Evolutionary conservation across 2,113 vertebrate species (phyloP), one percentile per base, ranked within the genome.

Genomic region (Sigmodon hispidus): DNA sequence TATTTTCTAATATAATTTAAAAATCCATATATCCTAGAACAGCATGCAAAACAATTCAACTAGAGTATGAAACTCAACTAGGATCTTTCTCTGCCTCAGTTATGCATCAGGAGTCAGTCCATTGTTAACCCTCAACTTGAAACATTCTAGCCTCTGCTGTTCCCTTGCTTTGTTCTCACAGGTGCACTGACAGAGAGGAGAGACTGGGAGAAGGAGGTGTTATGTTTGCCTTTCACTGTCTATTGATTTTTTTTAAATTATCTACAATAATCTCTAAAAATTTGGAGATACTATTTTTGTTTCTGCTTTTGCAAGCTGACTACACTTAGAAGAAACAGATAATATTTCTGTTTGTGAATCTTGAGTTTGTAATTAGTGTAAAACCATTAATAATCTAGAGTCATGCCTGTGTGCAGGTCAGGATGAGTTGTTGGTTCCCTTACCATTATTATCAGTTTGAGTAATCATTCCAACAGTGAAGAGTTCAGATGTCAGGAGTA

Each of bases 401-500:
- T 69, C 45, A 43, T 69, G 17, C 40, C 0, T 87, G 13, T 55
- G 2, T 34, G 2, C 61, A 72, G 40, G 43, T 72, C 1, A 67
- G 13, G 7, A 86, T 76, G 22, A 59, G 15, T 40, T 57, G 1
- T 12, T 89, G 13, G 1, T 77, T 93, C 1, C 10, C 81, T 93
- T 94, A 93, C 48, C 36, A 2, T 4, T 72, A 7, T 50, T 65
- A 21, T 92, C 2, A 77, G 13, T 3, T 40, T 16, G 10, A 7
- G 72, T 43, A 67, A 61, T 36, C 29, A 34, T 83, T 76, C 13
- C 45, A 87, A 45, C 4, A 76, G 21, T 48, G 29, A 91, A 80
- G 7, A 0, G 3, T 59, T 1, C 1, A 70, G 1, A 12, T 43
- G 15, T 34, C 36, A 13, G 40, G 9, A 29, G 2, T 52, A 81